phyloP scores from a whole-genome alignment of 2,888 invertebrate genomes.

The Synergus gifuensis region DNA sequence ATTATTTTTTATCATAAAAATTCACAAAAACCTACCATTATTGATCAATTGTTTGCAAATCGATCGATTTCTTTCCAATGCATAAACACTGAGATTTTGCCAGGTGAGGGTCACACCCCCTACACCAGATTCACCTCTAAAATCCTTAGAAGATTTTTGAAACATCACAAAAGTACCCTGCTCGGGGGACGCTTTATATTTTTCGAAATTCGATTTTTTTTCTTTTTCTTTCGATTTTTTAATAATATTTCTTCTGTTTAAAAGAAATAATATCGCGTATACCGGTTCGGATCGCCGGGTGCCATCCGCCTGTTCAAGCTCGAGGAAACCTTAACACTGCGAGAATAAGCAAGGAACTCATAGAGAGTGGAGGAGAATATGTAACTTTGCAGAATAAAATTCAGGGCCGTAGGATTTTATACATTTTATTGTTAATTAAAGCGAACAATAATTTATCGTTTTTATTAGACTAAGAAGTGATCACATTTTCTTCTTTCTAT shows the following conservation, averaged over 20 bases:
- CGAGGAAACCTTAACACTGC: slow-evolving; percentile 35
- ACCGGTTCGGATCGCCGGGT: slow-evolving; percentile 3
- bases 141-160: slow-evolving; percentile 4
- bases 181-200: background rate
- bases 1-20: background rate
- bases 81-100: slow-evolving; percentile 88
- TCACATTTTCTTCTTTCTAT: too few relatives aligned
- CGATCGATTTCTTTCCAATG: slow-evolving; percentile 74
- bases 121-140: slow-evolving; percentile 12
- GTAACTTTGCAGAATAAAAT: slow-evolving; percentile 20
- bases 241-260: background rate
- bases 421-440: background rate
- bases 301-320: background rate
- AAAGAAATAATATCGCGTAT: background rate
- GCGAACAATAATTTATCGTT: background rate
- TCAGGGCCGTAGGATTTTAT: slow-evolving; percentile 16
- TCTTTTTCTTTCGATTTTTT: background rate
- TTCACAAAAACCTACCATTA: slow-evolving; percentile 80
- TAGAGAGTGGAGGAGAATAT: slow-evolving; percentile 26
- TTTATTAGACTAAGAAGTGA: background rate
- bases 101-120: slow-evolving; percentile 88
- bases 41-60: slow-evolving; percentile 87
- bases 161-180: background rate
- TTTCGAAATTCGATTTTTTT: background rate
- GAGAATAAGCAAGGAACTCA: slow-evolving; percentile 13